Conservation (phyloP, 1,140 invertebrate genomes). For the Apis mellifera region Amel_HAv3.1 CM009940.2:11970001-11970500, state of each 20-base stretch:
- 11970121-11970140: conserved; percentile 76
- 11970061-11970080: conserved; percentile 75
- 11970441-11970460: conserved; percentile 54
- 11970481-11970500: conserved; percentile 71
- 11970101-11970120: conserved; percentile 80
- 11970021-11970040: conserved; percentile 55
- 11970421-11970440: conserved; percentile 85
- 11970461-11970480: conserved; percentile 68
- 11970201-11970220: conserved; percentile 79
- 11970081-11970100: conserved; percentile 73
- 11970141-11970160: conserved; percentile 79
- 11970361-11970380: conserved; percentile 83
- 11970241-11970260: conserved; percentile 36
- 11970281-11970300: conserved; percentile 69
- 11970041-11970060: conserved; percentile 70
- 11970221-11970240: conserved; percentile 68
- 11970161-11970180: conserved; percentile 70
- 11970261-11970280: conserved; percentile 62
- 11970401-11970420: conserved; percentile 96
- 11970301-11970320: conserved; percentile 79
- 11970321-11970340: conserved; percentile 81
- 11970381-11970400: conserved; percentile 90
- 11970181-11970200: conserved; percentile 67
- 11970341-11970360: conserved; percentile 84
- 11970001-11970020: conserved; percentile 26